Percentiles rank a stretch among this genome's conserved stretches.
These are phyloP conservation scores for Camptogramma bilineatum DNA, from an alignment of 2,888 invertebrate species.

Conservation along the genomic window DNA sequence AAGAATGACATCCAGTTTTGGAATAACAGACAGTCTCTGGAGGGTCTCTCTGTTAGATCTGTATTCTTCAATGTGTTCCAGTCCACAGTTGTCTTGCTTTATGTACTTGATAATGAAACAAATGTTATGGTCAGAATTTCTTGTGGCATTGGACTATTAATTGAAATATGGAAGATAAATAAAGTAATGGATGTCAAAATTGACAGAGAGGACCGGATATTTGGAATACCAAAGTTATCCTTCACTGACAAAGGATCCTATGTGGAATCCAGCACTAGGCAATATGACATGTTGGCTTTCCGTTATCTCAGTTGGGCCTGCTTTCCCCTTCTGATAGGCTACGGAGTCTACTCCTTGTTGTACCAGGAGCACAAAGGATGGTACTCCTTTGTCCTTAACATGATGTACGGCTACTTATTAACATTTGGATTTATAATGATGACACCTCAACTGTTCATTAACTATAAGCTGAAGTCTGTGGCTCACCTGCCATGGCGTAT, in stretches of 20 bases:
- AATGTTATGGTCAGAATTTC: constrained; percentile 98
- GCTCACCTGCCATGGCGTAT: constrained; percentile 99
- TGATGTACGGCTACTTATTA: constrained; percentile 98
- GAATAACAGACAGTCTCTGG: constrained; percentile 98
- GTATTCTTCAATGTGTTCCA: constrained; percentile 99
- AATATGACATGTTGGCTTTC: constrained; percentile 98
- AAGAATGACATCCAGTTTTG: constrained; percentile 99
- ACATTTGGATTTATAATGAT: constrained; percentile 99
- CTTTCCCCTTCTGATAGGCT: constrained; percentile 96
- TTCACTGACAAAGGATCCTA: constrained; percentile 99
- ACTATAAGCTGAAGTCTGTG: constrained; percentile 99
- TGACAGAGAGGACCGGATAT: constrained; percentile 89
- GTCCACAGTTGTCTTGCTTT: constrained; percentile 96
- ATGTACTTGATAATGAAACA: constrained; percentile 99
- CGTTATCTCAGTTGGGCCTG: constrained; percentile 98
- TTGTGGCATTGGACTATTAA: constrained; percentile 96
- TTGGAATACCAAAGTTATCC: constrained; percentile 92
- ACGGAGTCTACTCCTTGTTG: constrained; percentile 96
- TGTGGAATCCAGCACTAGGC: constrained; percentile 95
- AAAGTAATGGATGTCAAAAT: constrained; percentile 94
- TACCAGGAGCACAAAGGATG: constrained; percentile 99
- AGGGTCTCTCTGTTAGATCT: constrained; percentile 98
- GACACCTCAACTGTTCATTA: constrained; percentile 99
- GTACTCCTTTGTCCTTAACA: constrained; percentile 98
- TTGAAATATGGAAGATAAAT: constrained; percentile 99